These are phyloP conservation scores for Brachionus angularis DNA, from an alignment of 1,140 invertebrate species.

Conservation along the genomic window DNA sequence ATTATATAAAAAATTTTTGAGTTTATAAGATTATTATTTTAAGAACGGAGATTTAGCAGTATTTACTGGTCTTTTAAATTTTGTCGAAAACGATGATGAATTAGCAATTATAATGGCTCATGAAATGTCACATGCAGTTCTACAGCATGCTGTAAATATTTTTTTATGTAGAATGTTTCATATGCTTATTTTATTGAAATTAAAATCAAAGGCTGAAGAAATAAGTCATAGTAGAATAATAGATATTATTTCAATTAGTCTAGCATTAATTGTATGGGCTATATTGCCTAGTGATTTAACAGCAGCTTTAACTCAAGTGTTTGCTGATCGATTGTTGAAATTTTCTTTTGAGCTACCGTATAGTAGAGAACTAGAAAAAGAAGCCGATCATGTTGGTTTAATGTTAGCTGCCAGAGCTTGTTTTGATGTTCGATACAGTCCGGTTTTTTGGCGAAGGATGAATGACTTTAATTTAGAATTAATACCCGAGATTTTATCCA, in stretches of 20 bases:
- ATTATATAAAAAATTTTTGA: neutral
- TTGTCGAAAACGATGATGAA: constrained; percentile 63
- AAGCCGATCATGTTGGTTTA: constrained; percentile 67
- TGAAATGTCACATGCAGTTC: constrained; percentile 66
- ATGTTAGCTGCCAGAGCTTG: constrained; percentile 66
- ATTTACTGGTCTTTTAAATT: constrained; percentile 62
- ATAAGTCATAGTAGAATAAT: constrained; percentile 27
- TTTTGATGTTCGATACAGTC: constrained; percentile 64
- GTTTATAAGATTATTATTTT: constrained; percentile 45
- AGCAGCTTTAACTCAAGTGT: neutral
- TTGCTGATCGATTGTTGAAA: constrained; percentile 47
- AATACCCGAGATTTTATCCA: constrained; percentile 62
- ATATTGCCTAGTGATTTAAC: constrained; percentile 1
- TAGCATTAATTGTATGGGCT: constrained; percentile 4
- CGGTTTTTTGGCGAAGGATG: constrained; percentile 65
- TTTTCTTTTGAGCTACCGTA: constrained; percentile 62
- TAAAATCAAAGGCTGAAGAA: constrained; percentile 17
- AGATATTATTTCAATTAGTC: constrained; percentile 14
- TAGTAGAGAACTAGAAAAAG: constrained; percentile 63
- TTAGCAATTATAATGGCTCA: constrained; percentile 64
- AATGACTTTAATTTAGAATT: constrained; percentile 47
- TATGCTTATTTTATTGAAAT: neutral
- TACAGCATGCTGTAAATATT: constrained; percentile 62
- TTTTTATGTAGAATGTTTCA: neutral
- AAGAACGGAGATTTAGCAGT: constrained; percentile 66